phyloP scores from a whole-genome alignment of 1,140 invertebrate species.

The Meloidogyne exigua region DNA sequence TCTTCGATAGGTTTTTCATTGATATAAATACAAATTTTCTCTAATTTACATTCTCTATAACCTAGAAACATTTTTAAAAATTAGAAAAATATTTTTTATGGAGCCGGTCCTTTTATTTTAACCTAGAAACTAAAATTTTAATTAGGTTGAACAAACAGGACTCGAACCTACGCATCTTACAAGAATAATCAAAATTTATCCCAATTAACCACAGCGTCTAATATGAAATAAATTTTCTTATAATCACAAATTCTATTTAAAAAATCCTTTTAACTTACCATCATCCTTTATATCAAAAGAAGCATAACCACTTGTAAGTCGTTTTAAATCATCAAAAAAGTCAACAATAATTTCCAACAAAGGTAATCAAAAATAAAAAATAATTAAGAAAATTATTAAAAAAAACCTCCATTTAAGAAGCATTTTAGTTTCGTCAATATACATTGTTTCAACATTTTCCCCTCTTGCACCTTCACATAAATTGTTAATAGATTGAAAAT shows the following conservation, averaged over 20 bases:
- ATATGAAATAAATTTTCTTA: too few relatives aligned
- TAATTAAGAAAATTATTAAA: neutral
- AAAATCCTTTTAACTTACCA: too few relatives aligned
- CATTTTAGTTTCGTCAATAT: conserved; percentile 79
- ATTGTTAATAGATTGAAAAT: conserved; percentile 63
- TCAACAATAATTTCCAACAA: conserved; percentile 88
- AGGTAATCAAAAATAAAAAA: conserved; percentile 70
- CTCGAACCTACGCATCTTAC: neutral
- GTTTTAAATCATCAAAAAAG: conserved; percentile 84
- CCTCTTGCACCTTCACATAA: conserved; percentile 75
- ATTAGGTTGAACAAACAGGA: neutral
- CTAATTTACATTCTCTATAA: conserved; percentile 37
- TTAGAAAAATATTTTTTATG: neutral
- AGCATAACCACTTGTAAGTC: conserved; percentile 78
- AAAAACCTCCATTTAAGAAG: conserved; percentile 74
- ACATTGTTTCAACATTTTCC: conserved; percentile 72
- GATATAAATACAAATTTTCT: conserved; percentile 75
- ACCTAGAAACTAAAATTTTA: neutral
- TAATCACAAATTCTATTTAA: too few relatives aligned
- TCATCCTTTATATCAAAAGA: conserved; percentile 95
- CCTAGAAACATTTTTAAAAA: conserved; percentile 18
- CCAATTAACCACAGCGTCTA: too few relatives aligned
- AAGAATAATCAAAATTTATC: too few relatives aligned
- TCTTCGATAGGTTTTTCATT: conserved; percentile 83
- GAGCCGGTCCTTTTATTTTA: conserved; percentile 63